Conservation (phyloP, 1,140 invertebrate species). For the Anoplophora glabripennis region DNA sequence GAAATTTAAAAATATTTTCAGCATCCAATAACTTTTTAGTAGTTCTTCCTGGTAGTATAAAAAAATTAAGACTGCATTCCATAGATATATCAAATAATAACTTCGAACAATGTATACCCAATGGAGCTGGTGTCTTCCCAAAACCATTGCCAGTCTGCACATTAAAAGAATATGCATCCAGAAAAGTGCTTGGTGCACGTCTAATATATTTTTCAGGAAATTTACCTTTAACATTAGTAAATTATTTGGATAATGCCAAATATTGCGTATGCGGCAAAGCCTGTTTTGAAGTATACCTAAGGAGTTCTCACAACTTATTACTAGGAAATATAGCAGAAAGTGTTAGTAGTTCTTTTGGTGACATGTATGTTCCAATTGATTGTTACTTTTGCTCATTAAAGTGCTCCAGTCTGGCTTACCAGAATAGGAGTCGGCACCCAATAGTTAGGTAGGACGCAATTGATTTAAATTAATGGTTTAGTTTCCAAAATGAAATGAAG, state of each 20-base stretch:
- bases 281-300: slow-evolving; percentile 54
- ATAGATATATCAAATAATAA: slow-evolving; percentile 58
- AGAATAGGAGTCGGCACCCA: slow-evolving; percentile 32
- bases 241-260: slow-evolving; percentile 59
- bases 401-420: slow-evolving; percentile 49
- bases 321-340: slow-evolving; percentile 49
- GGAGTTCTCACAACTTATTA: slow-evolving; percentile 46
- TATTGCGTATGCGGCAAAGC: slow-evolving; percentile 61
- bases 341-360: slow-evolving; percentile 49
- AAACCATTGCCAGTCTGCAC: slow-evolving; percentile 32
- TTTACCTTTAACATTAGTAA: slow-evolving; percentile 59
- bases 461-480: slow-evolving; percentile 37
- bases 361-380: slow-evolving; percentile 52
- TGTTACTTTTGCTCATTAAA: slow-evolving; percentile 60
- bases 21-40: slow-evolving; percentile 57
- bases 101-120: slow-evolving; percentile 15
- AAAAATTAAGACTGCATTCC: slow-evolving; percentile 52
- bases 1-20: slow-evolving; percentile 36
- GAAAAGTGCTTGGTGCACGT: slow-evolving; percentile 43
- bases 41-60: slow-evolving; percentile 58
- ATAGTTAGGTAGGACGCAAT: slow-evolving; percentile 47
- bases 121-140: slow-evolving; percentile 22
- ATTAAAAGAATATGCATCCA: slow-evolving; percentile 36
- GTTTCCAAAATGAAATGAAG: too few species aligned
- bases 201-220: slow-evolving; percentile 56